A percentile compares a stretch with the other conserved stretches of the same genome.
Conservation (phyloP, 2,113 vertebrate species). For the Xenopus laevis region DNA sequence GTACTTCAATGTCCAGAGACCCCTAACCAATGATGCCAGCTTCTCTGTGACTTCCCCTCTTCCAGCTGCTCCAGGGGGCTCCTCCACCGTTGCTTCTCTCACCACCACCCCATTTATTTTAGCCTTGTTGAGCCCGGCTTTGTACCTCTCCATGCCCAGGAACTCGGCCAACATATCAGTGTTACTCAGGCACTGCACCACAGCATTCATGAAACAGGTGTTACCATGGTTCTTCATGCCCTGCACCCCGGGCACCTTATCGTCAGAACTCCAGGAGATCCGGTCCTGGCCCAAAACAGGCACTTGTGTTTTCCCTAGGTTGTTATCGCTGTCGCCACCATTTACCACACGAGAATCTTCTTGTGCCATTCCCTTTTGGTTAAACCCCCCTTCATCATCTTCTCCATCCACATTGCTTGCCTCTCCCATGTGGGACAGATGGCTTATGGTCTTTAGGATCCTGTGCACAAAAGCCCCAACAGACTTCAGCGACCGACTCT, state of each 20-base stretch:
- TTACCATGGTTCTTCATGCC: constrained; percentile 93
- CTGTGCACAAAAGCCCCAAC: constrained; percentile 74
- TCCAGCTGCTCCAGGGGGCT: constrained; percentile 32
- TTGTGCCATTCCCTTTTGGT: constrained; percentile 14
- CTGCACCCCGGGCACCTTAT: constrained; percentile 74
- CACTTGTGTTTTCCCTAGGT: constrained; percentile 20
- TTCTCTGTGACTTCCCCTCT: constrained; percentile 77
- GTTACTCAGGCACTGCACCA: constrained; percentile 93
- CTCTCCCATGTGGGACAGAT: constrained; percentile 68
- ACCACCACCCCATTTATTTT: constrained; percentile 49
- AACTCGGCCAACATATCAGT: constrained; percentile 88
- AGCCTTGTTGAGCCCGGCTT: constrained; percentile 55
- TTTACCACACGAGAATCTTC: constrained; percentile 24
- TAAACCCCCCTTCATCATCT: constrained; percentile 62
- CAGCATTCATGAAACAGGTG: constrained; percentile 95
- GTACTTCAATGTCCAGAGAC: constrained; percentile 88
- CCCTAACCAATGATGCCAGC: constrained; percentile 82
- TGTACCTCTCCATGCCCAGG: constrained; percentile 80
- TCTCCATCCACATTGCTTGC: background rate
- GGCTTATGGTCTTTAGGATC: constrained; percentile 73
- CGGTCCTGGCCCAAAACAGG: constrained; percentile 42
- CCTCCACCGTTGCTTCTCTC: constrained; percentile 12
- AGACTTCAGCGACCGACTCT: constrained; percentile 68
- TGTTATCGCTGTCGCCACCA: constrained; percentile 37
- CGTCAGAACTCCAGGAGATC: constrained; percentile 45